Conservation (phyloP, 2,113 vertebrate genomes). For the Phyllostomus discolor region DNA sequence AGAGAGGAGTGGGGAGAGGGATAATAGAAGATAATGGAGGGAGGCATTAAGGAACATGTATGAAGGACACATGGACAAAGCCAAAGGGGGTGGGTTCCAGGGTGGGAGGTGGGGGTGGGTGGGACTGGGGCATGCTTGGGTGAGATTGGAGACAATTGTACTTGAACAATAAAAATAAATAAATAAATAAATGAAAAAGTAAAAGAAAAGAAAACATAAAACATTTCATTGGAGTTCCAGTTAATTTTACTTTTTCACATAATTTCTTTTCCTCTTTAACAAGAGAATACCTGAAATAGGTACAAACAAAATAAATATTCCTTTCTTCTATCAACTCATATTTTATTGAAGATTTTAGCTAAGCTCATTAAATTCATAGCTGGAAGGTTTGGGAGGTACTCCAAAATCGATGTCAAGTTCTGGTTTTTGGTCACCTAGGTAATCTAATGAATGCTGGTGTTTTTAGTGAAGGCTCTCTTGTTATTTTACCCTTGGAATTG, state of each 20-base stretch:
- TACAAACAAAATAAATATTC: background rate
- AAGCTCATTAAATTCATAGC: slow-evolving; percentile 21
- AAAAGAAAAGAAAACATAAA: background rate
- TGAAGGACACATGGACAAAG: too few species aligned
- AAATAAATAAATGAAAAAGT: too few species aligned
- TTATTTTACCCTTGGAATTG: background rate
- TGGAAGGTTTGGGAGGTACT: background rate
- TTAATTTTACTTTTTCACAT: slow-evolving; percentile 45
- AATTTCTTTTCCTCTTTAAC: slow-evolving; percentile 26
- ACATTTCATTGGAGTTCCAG: background rate
- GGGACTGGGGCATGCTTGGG: too few species aligned
- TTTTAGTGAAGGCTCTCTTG: background rate
- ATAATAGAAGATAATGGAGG: too few species aligned
- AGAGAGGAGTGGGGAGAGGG: too few species aligned
- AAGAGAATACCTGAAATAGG: slow-evolving; percentile 20
- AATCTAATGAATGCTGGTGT: background rate
- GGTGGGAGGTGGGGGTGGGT: too few species aligned
- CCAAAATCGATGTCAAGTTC: background rate
- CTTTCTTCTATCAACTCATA: background rate
- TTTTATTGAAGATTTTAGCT: slow-evolving; percentile 16
- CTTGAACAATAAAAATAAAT: too few species aligned
- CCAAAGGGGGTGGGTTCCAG: too few species aligned
- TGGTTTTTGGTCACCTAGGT: background rate
- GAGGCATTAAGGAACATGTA: too few species aligned
- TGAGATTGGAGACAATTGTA: too few species aligned